Conservation (phyloP, 2,113 vertebrate species). For the Ellobius talpinus region DNA sequence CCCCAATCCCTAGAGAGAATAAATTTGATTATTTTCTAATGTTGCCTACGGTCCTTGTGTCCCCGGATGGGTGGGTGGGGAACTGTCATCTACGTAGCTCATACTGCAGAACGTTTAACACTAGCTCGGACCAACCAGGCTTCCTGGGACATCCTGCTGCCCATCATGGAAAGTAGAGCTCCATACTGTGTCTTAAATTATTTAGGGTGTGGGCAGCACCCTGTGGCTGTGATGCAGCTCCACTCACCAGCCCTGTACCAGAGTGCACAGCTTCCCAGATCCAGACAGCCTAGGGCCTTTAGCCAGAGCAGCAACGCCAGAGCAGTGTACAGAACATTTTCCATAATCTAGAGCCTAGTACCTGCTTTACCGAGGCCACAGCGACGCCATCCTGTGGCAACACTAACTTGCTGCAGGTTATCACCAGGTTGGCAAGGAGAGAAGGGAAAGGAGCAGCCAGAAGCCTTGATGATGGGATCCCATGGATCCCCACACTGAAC, state of each 20-base stretch:
- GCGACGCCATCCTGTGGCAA: too few species aligned
- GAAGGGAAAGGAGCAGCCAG: too few species aligned
- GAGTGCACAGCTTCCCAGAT: not conserved
- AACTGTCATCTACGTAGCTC: not conserved
- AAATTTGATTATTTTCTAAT: slow-evolving; percentile 89
- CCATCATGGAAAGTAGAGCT: not conserved
- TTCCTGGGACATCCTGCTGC: not conserved
- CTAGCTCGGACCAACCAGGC: not conserved
- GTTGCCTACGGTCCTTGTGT: slow-evolving; percentile 60
- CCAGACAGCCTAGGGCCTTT: not conserved
- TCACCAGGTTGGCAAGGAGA: not conserved
- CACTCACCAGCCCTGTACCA: not conserved
- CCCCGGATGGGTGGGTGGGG: not conserved
- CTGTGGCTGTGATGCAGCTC: not conserved
- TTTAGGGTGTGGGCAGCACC: not conserved
- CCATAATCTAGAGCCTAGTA: too few species aligned
- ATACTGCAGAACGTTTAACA: not conserved
- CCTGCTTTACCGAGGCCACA: not conserved
- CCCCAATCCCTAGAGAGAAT: slow-evolving; percentile 82
- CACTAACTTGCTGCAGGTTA: not conserved
- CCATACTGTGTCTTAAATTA: not conserved
- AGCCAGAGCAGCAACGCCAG: not conserved
- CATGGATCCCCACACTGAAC: not conserved
- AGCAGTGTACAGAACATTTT: not conserved
- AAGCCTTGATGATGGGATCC: not conserved